Evolutionary conservation across 2,888 invertebrate species (phyloP), one percentile per base, ranked within the genome.

Genomic region (Cataglyphis albicans): DNA sequence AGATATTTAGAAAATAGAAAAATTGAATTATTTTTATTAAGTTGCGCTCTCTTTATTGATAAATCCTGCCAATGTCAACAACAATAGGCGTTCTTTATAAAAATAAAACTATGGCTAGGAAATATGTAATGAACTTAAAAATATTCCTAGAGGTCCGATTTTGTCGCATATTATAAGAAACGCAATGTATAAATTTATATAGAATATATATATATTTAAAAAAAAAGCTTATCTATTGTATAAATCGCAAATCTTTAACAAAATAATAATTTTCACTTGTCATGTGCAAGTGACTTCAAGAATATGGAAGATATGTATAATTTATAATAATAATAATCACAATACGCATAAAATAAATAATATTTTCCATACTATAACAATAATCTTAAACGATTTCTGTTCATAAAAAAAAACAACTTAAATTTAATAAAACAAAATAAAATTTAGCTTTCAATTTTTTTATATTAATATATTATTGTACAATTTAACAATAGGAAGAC

Each of bases 21-120:
- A 64, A 64, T n/a, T 15, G 44, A 5, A 32, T 3, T 63, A 64
- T 64, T 3, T 63, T 65, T 44, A 44, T 61, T 73, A 64, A 74
- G 6, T 48, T 32, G 44, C 21, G 44, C 44, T 35, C 1, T 10
- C 4, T 74, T 74, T 64, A 63, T 73, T 61, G 9, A 41, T 29
- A 4, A 32, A 74, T 44, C 7, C 5, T 74, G 10, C 10, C 18
- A 15, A 21, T 10, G 12, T 1, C 38, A 41, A 73, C 29, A 7
- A n/a, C 15, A 44, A 21, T 64, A 1, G 18, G 21, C 18, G 18
- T 64, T 44, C 44, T 61, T 48, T 10, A 21, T 48, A 6, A 25
- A 21, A 65, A 35, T 35, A 48, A 48, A 48, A n/a, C 18, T 21
- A 1, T 65, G 10, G 15, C 1, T 64, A 21, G 6, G 64, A 74